phyloP scores from a whole-genome alignment of 2,113 vertebrate genomes.

The Ariopsis seemanni region DNA sequence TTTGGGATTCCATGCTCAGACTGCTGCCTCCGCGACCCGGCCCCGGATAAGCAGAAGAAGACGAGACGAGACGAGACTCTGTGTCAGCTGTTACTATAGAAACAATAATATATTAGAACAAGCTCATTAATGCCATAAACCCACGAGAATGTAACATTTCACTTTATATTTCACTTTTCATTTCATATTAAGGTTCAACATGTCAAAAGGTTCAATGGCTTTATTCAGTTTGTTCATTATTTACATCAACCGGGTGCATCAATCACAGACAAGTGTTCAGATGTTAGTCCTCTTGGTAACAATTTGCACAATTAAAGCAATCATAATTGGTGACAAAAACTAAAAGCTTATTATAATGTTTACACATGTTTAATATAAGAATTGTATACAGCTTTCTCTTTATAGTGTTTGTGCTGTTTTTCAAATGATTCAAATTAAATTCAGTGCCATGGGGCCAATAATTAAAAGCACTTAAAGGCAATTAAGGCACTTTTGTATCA shows the following conservation, averaged over 20 bases:
- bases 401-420: neutral
- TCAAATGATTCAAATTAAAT: neutral
- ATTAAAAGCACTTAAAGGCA: neutral
- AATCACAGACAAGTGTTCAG: neutral
- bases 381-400: too few relatives aligned
- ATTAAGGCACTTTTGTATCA: neutral
- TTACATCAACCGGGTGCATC: neutral
- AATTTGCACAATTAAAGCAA: neutral
- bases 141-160: neutral
- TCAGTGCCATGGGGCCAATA: neutral
- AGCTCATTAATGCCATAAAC: neutral
- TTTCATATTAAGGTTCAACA: neutral
- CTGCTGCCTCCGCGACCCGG: too few relatives aligned
- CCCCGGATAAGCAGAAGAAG: too few relatives aligned
- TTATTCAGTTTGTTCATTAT: slow-evolving; percentile 14
- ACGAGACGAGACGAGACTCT: too few relatives aligned
- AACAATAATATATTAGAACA: neutral
- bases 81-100: too few relatives aligned
- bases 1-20: too few relatives aligned
- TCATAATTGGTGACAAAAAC: neutral
- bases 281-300: neutral
- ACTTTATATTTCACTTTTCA: neutral
- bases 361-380: neutral
- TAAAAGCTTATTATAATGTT: neutral
- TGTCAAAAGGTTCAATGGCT: neutral